Evolutionary conservation across 2,113 vertebrate species (phyloP).

Genomic region (Trichechus manatus): DNA sequence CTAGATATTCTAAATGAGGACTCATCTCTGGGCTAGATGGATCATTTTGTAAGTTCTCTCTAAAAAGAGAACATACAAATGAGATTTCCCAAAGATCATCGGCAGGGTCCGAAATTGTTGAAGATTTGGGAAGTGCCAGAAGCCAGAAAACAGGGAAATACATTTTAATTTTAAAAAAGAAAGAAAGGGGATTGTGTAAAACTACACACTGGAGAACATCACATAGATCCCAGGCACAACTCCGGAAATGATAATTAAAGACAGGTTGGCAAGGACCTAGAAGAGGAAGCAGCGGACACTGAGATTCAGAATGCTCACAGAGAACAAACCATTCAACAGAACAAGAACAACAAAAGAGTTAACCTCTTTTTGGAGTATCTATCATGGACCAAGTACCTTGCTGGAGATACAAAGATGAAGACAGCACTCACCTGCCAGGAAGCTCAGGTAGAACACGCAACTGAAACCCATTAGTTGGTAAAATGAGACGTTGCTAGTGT

Average conservation of each 20-base stretch:
- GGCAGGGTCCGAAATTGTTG: background rate
- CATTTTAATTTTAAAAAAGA: background rate
- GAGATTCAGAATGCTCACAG: background rate
- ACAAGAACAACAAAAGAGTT: background rate
- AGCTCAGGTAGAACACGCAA: background rate
- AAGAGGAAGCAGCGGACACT: background rate
- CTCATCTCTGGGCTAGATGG: background rate
- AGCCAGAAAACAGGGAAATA: background rate
- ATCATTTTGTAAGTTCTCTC: background rate
- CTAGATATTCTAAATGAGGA: conserved; percentile 5
- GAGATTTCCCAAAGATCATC: conserved; percentile 8
- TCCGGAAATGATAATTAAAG: background rate
- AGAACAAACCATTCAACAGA: conserved; percentile 28
- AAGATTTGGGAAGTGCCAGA: background rate
- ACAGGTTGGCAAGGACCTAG: background rate
- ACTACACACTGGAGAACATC: background rate
- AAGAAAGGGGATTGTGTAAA: background rate
- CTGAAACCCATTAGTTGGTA: background rate
- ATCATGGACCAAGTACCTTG: background rate
- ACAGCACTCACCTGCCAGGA: background rate
- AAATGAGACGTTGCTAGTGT: background rate
- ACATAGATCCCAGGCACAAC: background rate
- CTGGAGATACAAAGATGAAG: background rate
- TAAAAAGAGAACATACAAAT: background rate
- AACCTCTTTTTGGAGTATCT: background rate